These are phyloP conservation scores for Odontamblyopus lacepedii DNA, from an alignment of 2,797 vertebrate species.

Conservation along the genomic window DNA sequence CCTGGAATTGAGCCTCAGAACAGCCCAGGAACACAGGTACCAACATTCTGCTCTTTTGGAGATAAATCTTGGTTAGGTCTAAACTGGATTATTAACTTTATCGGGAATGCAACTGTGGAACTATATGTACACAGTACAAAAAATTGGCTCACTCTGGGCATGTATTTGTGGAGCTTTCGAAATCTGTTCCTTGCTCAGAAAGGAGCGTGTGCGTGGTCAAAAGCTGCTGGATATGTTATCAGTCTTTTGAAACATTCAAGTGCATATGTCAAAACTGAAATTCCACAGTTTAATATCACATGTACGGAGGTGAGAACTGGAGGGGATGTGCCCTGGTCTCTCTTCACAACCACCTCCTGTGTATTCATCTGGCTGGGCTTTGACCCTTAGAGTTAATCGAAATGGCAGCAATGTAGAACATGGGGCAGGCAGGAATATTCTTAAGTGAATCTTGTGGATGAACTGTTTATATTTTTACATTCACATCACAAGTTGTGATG, in stretches of 20 bases:
- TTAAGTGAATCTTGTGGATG: no score
- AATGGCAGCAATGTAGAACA: not conserved
- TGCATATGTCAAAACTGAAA: conserved; percentile 9
- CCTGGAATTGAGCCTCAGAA: conserved; percentile 70
- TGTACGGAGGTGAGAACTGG: conserved; percentile 3
- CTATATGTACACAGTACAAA: conserved; percentile 21
- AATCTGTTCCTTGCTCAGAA: conserved; percentile 41
- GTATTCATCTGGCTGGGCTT: not conserved
- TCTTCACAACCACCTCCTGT: not conserved
- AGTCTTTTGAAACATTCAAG: conserved; percentile 26
- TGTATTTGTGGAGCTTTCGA: conserved; percentile 51
- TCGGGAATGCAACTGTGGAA: not conserved
- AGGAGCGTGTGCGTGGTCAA: conserved; percentile 29
- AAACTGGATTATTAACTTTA: not conserved
- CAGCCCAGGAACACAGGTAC: conserved; percentile 61
- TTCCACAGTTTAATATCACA: not conserved
- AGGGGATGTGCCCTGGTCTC: not conserved
- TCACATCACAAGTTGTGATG: not conserved
- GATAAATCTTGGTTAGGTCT: not conserved
- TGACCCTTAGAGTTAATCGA: not conserved
- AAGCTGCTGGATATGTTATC: conserved; percentile 15
- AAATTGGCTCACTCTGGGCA: conserved; percentile 28
- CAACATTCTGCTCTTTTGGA: not conserved
- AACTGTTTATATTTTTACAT: not conserved
- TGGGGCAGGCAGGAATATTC: not conserved